Evolutionary conservation across 2,797 vertebrate genomes (phyloP).

Genomic region (Acanthurus lineatus): DNA sequence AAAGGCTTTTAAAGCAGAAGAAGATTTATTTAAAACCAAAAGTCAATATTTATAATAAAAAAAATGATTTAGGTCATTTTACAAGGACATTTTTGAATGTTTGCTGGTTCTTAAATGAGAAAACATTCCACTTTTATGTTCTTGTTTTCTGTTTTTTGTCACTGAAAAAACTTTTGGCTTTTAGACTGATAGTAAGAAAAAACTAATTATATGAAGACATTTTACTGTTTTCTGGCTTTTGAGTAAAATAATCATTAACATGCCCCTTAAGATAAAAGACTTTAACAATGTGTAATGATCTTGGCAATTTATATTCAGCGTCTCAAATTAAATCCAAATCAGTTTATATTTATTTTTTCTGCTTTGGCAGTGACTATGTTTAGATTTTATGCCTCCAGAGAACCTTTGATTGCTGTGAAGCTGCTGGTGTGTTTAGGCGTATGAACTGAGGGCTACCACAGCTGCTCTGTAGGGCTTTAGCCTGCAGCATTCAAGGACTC

Average conservation of each 20-base stretch:
- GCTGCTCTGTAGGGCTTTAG: background rate
- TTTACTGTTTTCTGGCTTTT: no score
- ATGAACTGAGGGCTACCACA: background rate
- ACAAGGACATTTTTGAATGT: no score
- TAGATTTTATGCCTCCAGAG: conserved; percentile 17
- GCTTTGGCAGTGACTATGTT: conserved; percentile 15
- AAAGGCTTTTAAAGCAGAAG: no score
- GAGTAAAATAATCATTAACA: no score
- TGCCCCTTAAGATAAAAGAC: no score
- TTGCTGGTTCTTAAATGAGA: background rate
- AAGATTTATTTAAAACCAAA: no score
- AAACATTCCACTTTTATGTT: no score
- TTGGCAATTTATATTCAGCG: background rate
- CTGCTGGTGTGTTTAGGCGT: background rate
- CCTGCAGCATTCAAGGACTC: background rate
- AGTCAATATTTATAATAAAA: no score
- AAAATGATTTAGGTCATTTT: background rate
- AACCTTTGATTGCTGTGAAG: conserved; percentile 1
- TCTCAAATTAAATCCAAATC: background rate
- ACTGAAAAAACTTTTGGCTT: background rate
- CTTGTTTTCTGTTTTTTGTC: background rate
- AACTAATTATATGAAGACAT: background rate
- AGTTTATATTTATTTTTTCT: background rate
- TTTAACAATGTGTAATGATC: background rate
- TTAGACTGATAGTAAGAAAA: background rate